These are phyloP conservation scores for Aporrectodea caliginosa DNA, from an alignment of 1,140 invertebrate species.

Conservation along the genomic window DNA sequence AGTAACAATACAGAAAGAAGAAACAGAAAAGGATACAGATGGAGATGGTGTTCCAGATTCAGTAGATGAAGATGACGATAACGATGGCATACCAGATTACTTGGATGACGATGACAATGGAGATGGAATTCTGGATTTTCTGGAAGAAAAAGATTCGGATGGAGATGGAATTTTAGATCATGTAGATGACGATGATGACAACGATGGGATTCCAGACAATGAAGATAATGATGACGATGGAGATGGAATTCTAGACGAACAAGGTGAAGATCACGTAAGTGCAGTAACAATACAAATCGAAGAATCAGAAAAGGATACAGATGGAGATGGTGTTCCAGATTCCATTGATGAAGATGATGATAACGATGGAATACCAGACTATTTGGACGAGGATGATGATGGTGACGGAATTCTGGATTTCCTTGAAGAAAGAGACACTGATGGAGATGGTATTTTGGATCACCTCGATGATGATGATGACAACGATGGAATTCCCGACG, in stretches of 20 bases:
- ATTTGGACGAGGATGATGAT: constrained; percentile 34
- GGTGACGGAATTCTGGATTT: constrained; percentile 33
- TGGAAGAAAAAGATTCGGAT: constrained; percentile 24
- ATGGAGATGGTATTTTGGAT: background rate
- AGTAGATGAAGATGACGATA: constrained; percentile 27
- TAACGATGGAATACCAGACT: constrained; percentile 34
- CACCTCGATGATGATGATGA: background rate
- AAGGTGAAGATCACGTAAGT: constrained; percentile 5
- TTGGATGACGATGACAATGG: constrained; percentile 33
- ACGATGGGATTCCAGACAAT: constrained; percentile 28
- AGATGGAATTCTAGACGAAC: background rate
- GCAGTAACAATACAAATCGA: too few species aligned
- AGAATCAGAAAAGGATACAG: background rate
- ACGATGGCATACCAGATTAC: constrained; percentile 34
- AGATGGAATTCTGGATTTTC: constrained; percentile 34
- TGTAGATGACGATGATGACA: constrained; percentile 29
- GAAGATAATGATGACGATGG: constrained; percentile 11
- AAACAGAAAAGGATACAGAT: background rate
- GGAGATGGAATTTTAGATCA: constrained; percentile 21
- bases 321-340: constrained; percentile 13
- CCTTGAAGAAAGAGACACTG: background rate
- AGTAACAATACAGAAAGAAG: background rate
- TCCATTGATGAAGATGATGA: constrained; percentile 23
- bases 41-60: constrained; percentile 10
- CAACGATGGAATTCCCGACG: constrained; percentile 1